A percentile compares a stretch with the other conserved stretches of the same genome.
Evolutionary conservation across 2,113 vertebrate genomes (phyloP).

Genomic region (Pyxicephalus adspersus): DNA sequence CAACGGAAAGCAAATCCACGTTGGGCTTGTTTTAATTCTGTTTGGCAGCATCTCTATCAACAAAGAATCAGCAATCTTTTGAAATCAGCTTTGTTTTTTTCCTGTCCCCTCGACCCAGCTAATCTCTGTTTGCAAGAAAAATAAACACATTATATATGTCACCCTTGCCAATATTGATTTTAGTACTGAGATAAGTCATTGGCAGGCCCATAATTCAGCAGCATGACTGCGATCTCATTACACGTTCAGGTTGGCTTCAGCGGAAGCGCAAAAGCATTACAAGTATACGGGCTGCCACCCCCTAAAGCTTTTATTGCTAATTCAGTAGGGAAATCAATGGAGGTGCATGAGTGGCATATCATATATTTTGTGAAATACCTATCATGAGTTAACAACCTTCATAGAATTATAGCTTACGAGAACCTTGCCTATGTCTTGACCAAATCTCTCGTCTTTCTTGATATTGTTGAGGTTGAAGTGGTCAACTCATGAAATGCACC

Average conservation of each 20-base stretch:
- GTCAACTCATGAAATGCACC: background rate
- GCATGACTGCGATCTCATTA: slow-evolving; percentile 47
- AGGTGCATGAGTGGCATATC: background rate
- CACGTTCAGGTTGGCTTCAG: slow-evolving; percentile 31
- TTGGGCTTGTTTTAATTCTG: background rate
- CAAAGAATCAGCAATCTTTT: slow-evolving; percentile 32
- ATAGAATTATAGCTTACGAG: slow-evolving; percentile 4
- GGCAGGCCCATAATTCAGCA: slow-evolving; percentile 45
- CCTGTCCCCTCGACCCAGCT: background rate
- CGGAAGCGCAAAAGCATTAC: slow-evolving; percentile 34
- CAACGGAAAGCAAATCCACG: background rate
- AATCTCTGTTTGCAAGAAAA: slow-evolving; percentile 42
- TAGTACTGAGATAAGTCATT: slow-evolving; percentile 48
- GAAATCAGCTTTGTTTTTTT: slow-evolving; percentile 48
- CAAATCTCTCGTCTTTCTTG: background rate
- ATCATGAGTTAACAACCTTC: slow-evolving; percentile 6
- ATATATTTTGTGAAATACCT: slow-evolving; percentile 19
- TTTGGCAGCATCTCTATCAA: slow-evolving; percentile 31
- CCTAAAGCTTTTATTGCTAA: slow-evolving; percentile 43
- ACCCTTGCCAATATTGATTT: slow-evolving; percentile 54
- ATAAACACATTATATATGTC: slow-evolving; percentile 52
- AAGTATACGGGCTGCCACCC: slow-evolving; percentile 21
- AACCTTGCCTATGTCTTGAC: background rate
- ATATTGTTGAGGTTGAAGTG: background rate
- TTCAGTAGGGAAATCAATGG: slow-evolving; percentile 54